These are phyloP conservation scores for Gryllus longicercus DNA, from an alignment of 2,888 invertebrate genomes.

Conservation along the genomic window DNA sequence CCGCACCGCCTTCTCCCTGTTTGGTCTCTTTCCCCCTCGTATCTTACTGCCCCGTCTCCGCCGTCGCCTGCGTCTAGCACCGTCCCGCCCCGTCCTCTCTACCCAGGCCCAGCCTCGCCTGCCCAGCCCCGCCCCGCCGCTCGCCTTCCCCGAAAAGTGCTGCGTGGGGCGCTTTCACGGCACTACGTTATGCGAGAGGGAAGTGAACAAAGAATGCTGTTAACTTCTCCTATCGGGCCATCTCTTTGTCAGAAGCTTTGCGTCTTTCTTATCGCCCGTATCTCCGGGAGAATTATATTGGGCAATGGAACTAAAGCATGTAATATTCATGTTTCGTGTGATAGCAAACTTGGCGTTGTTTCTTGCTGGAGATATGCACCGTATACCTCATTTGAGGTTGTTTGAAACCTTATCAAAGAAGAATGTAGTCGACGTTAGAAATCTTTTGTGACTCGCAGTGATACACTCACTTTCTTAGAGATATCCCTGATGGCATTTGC, in stretches of 20 bases:
- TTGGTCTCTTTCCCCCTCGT: too few relatives aligned
- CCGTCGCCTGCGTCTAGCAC: too few relatives aligned
- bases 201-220: constrained; percentile 17
- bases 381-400: constrained; percentile 1
- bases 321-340: constrained; percentile 10
- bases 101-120: not conserved
- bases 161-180: not conserved
- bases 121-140: not conserved
- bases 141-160: not conserved
- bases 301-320: constrained; percentile 17
- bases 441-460: not conserved
- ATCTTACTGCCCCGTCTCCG: not conserved
- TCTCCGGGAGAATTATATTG: constrained; percentile 7
- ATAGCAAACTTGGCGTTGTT: not conserved
- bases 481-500: not conserved
- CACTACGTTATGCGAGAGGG: constrained; percentile 17
- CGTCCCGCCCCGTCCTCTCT: too few relatives aligned
- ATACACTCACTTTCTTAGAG: not conserved
- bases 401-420: not conserved
- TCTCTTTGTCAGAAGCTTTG: constrained; percentile 17
- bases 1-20: not conserved
- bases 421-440: not conserved
- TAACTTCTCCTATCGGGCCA: not conserved
- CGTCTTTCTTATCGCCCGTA: not conserved
- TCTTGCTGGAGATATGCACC: not conserved